Percentiles rank a stretch among this genome's conserved stretches.
phyloP scores from a whole-genome alignment of 2,888 invertebrate genomes.

The Troides oblongomaculatus region DNA sequence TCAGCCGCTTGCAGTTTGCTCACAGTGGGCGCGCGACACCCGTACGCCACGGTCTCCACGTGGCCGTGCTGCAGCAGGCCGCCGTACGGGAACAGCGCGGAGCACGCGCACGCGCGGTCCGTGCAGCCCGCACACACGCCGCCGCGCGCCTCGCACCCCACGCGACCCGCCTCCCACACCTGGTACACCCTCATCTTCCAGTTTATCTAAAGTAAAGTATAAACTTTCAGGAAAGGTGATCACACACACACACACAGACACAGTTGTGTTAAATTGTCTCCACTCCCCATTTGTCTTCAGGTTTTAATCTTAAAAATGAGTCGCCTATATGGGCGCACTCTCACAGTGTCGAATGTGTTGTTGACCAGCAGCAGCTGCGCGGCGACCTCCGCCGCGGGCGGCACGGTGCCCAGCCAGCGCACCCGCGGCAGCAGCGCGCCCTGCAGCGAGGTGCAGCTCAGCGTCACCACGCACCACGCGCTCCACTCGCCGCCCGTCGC shows the following conservation, averaged over 20 bases:
- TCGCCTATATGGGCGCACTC: background rate
- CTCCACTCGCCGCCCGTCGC: constrained; percentile 44
- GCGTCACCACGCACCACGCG: constrained; percentile 37
- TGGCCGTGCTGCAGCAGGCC: constrained; percentile 40
- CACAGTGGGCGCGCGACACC: constrained; percentile 4
- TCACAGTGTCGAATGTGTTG: constrained; percentile 41
- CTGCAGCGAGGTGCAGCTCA: too few species aligned
- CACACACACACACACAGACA: too few species aligned
- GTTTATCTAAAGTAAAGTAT: constrained; percentile 40
- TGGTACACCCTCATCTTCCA: constrained; percentile 42
- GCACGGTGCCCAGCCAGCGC: constrained; percentile 50
- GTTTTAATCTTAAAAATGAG: background rate
- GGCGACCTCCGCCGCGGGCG: constrained; percentile 42
- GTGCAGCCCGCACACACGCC: constrained; percentile 40
- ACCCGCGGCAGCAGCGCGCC: constrained; percentile 35
- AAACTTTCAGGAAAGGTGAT: too few species aligned
- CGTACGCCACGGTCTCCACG: background rate
- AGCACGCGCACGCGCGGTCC: constrained; percentile 50
- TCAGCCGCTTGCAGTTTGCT: background rate
- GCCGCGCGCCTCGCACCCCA: constrained; percentile 39
- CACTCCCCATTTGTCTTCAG: too few species aligned
- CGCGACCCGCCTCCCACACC: constrained; percentile 33
- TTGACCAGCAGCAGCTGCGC: constrained; percentile 45
- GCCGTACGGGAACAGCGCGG: constrained; percentile 43
- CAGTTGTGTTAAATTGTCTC: too few species aligned